Base-by-base conservation (phyloP, 2,888 invertebrate genomes). In the Acleris emargana region DNA sequence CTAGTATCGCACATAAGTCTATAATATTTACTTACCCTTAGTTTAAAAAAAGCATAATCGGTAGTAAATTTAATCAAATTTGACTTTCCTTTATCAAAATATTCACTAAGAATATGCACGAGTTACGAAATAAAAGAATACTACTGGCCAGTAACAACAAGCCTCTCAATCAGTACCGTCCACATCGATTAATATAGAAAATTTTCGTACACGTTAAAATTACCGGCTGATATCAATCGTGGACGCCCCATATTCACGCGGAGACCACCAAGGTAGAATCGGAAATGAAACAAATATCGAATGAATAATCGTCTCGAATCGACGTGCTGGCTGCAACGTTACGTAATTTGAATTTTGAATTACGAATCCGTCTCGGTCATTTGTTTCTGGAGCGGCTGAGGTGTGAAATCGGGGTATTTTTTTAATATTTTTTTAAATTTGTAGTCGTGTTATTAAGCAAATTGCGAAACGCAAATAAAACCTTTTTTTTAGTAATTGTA, bases 201-300 rank as follows among this genome's bases (percentile, higher is more conserved):
- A 72, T 71, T 73, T 71, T 66, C 54, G 59, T 63, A 67, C 64
- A 25, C 16, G 54, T 68, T 60, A 71, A 73, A 72, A 72, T 72
- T 73, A 72, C 70, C 54, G 55, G 61, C 58, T 61, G 71, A 73
- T 73, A 74, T 50, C 59, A 69, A 76, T 73, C 73, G 68, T 66
- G 52, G 69, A 72, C 74, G 81, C 81, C 81, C 74, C 72, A 79
- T 75, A 76, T 82, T 83, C 79, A 73, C 82, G 77, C 83, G 75
- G 68, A 69, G 80, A 82, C 80, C 81, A 81, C 82, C 79, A 68
- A 59, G 32, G 77, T 67, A 49, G 76, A 72, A 70, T 70, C 64
- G 64, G 67, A 64, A 45, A 62, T 68, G 67, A 73, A 75, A 72
- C 74, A 73, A 78, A 78, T 73, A 78, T 75, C 75, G 75, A 74